Evolutionary conservation across 2,797 vertebrate genomes (phyloP).

Genomic region (Mormyrus proboscirostris): DNA sequence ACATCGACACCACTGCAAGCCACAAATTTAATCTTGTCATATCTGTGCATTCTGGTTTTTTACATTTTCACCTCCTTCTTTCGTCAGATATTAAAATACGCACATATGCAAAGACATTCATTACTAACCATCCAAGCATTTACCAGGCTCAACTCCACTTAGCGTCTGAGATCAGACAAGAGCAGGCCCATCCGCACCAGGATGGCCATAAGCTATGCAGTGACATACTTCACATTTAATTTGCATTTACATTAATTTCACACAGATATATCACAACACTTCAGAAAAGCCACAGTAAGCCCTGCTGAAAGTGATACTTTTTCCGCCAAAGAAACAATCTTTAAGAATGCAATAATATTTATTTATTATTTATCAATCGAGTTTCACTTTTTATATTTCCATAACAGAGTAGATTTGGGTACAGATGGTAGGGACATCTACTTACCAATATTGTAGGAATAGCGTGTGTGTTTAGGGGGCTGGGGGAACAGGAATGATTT

Average conservation of each 20-base stretch:
- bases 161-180: background rate
- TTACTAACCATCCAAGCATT: background rate
- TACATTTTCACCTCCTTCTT: constrained; percentile 28
- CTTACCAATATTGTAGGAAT: background rate
- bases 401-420: background rate
- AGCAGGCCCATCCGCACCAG: background rate
- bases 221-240: background rate
- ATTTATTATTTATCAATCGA: background rate
- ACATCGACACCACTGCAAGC: constrained; percentile 53
- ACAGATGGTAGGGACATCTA: background rate
- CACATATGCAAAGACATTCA: background rate
- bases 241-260: background rate
- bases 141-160: background rate
- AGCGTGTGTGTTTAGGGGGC: background rate
- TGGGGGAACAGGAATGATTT: background rate
- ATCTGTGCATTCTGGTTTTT: constrained; percentile 32
- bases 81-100: background rate
- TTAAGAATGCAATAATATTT: background rate
- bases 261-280: background rate
- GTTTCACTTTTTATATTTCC: background rate
- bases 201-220: background rate
- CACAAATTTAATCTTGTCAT: constrained; percentile 46
- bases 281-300: background rate
- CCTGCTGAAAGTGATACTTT: background rate
- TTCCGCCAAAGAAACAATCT: background rate